Percentiles rank a stretch among this genome's conserved stretches.
These are phyloP conservation scores for Thysanoteuthis rhombus DNA, from an alignment of 2,888 invertebrate genomes.

Conservation along the genomic window DNA sequence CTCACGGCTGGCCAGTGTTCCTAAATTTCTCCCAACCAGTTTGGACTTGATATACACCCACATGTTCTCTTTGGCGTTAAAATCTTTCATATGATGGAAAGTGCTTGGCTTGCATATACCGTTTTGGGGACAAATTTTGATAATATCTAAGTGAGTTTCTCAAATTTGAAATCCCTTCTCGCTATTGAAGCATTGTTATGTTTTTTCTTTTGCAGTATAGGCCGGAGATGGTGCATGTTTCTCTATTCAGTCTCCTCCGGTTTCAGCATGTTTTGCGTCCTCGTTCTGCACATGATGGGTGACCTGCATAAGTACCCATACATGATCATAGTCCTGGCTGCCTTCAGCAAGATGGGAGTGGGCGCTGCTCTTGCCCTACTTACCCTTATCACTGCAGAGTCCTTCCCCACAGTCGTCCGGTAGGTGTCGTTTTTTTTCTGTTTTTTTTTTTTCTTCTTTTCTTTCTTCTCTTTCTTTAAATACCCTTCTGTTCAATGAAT, in stretches of 20 bases:
- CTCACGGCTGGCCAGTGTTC: no score
- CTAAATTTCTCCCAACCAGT: no score
- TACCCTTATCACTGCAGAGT: slow-evolving; percentile 51
- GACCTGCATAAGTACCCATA: slow-evolving; percentile 49
- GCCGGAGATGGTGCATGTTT: slow-evolving; percentile 58
- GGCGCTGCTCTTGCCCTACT: slow-evolving; percentile 51
- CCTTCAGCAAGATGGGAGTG: slow-evolving; percentile 58
- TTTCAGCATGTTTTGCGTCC: slow-evolving; percentile 52
- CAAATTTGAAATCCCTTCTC: no score
- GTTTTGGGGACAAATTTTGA: no score
- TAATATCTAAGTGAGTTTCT: no score
- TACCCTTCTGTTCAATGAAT: not conserved
- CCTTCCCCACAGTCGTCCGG: slow-evolving; percentile 57
- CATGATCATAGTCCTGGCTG: slow-evolving; percentile 50
- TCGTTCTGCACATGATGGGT: slow-evolving; percentile 55
- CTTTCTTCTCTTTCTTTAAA: not conserved
- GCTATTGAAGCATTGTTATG: not conserved
- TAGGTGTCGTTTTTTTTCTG: slow-evolving; percentile 34
- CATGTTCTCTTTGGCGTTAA: no score
- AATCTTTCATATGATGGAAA: no score
- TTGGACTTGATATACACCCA: no score
- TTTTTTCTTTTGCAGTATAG: slow-evolving; percentile 47
- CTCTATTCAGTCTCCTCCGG: slow-evolving; percentile 57
- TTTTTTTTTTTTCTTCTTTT: no score
- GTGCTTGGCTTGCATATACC: no score